Base-by-base conservation (phyloP, 37 sponge, comb jelly and placozoan genomes). In the Mnemiopsis leidyi region DNA sequence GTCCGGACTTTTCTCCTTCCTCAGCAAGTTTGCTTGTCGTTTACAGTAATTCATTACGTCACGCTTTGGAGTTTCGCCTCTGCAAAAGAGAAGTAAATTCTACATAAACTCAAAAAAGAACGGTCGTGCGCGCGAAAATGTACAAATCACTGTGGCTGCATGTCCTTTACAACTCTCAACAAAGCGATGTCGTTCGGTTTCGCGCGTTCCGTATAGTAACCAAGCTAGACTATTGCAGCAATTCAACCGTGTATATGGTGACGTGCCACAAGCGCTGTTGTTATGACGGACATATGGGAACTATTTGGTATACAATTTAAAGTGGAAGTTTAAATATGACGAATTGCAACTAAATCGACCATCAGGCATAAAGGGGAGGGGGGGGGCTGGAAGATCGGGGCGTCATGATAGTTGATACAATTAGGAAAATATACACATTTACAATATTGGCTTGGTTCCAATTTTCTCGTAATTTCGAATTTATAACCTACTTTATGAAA, bases 41-140 rank as follows among this genome's bases (percentile, higher is more conserved):
- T 85, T 85, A 39, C 90, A 85, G 90, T 85, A 85, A 61, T 85
- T 85, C 90, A 85, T 85, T 9, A 85, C 90, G 25, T 85, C 90
- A 1, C 90, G 40, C 39, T 85, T 85, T 38, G 90, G 90, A 28
- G 90, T 39, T 85, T 85, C 90, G 23, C 90, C 90, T 25, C 90
- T 85, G 90, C 3, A 85, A 40, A 39, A n/a, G 38, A 2, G 5
- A 24, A n/a, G 73, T 71, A 48, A 48, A 48, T 48, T 48, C 61
- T 48, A 48, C 61, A 48, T 48, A 5, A 48, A 18, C 73, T 3
- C 73, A 5, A 18, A 29, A 71, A 23, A 25, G 18, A 26, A 32
- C 79, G 79, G 20, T 21, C 79, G 79, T 26, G 32, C 32, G 32
- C 79, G 79, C 79, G 79, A 28, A 16, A 32, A 77, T 48, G 61